Evolutionary conservation across 2,797 vertebrate genomes (phyloP), one percentile per base, ranked within the genome.

Genomic region (Phrynocephalus guinanensis): DNA sequence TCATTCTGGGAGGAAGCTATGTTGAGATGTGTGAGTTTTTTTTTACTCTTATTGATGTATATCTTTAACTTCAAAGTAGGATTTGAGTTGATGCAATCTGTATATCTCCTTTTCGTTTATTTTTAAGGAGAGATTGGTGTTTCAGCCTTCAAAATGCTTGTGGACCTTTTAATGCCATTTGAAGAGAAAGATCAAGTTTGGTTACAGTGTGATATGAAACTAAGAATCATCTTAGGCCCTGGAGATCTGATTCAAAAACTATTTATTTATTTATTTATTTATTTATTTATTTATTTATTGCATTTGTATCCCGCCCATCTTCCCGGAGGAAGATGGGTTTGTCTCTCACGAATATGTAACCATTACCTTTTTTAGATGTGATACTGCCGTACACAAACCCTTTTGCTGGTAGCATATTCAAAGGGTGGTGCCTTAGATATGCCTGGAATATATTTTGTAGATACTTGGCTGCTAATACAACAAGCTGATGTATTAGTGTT

Each of bases 1-100:
- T 92, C 56, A 73, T 85, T 93, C 92, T 93, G 90, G 93, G 92
- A 94, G 88, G 88, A 94, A 89, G 90, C 92, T 91, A 70, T 52
- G 22, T 13, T 24, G 89, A 94, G 92, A 89, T 82, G 87, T 86
- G 87, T 82, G 38, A 88, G 93, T 24, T 83, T 44, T 90, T 85
- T 72, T 20, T 33, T 83, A 22, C 56, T 90, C 92, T 91, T 90
- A 90, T 86, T 94, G 92, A 93, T 92, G 87, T 88, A 93, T 93
- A 94, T 80, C 83, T 92, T 89, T 91, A 92, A 90, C 93, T 89
- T 91, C 92, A 56, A 87, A 92, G 90, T 88, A 85, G 89, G 6
- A 79, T 90, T 93, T 88, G 71, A 44, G 1, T 0, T 79, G 91
- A 68, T 79, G 91, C 85, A 91, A 92, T 72, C 86, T 87, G 79